Percentiles rank a stretch among this genome's conserved stretches.
Evolutionary conservation across 2,888 invertebrate genomes (phyloP).

Genomic region (Pyrrhosoma nymphula): DNA sequence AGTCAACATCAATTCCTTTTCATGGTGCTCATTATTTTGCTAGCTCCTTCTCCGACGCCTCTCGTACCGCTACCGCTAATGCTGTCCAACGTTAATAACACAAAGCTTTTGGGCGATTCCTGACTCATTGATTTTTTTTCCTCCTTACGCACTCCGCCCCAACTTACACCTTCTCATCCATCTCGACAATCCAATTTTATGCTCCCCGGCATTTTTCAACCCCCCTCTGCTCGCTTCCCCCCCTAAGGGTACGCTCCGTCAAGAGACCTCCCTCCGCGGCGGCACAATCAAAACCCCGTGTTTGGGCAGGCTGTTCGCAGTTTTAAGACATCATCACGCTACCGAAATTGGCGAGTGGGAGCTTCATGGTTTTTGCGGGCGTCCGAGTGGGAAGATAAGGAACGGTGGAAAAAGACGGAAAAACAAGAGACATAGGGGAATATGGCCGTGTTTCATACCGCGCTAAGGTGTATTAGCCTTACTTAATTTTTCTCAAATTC

Average conservation of each 20-base stretch:
- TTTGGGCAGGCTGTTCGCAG: constrained; percentile 15
- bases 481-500: no score
- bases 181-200: not conserved
- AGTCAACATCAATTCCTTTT: constrained; percentile 17
- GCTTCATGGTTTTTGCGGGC: not conserved
- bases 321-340: constrained; percentile 36
- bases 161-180: not conserved
- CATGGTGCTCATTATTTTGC: not conserved
- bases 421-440: not conserved
- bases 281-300: constrained; percentile 20
- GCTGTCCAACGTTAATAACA: not conserved
- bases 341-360: constrained; percentile 44
- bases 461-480: no score
- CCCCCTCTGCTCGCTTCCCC: not conserved
- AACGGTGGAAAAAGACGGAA: not conserved
- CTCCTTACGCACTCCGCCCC: not conserved
- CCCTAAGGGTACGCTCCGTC: not conserved
- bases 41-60: not conserved
- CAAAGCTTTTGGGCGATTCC: not conserved
- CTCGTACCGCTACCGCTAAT: not conserved
- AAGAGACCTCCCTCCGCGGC: not conserved
- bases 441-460: no score
- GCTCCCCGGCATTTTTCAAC: not conserved
- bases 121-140: not conserved
- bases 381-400: not conserved